These are phyloP conservation scores for Polymixis flavicincta DNA, from an alignment of 2,888 invertebrate species.

Conservation along the genomic window DNA sequence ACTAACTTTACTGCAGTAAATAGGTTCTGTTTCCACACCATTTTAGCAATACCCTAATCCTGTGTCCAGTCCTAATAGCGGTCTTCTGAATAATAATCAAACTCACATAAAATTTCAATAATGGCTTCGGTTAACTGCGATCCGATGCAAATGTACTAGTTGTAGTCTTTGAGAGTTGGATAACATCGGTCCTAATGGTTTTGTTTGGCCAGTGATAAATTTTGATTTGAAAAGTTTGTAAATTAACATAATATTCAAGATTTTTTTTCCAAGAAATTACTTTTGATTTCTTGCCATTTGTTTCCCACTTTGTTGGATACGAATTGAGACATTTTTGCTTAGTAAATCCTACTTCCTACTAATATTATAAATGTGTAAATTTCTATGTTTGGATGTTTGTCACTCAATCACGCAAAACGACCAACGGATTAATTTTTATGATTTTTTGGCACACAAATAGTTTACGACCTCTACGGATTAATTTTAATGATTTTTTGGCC, in stretches of 20 bases:
- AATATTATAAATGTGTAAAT: too few relatives aligned
- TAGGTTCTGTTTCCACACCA: slow-evolving; percentile 71
- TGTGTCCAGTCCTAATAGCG: slow-evolving; percentile 89
- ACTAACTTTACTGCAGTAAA: neutral
- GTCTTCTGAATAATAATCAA: slow-evolving; percentile 90
- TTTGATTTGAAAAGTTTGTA: slow-evolving; percentile 58
- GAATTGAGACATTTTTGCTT: neutral
- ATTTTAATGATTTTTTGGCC: too few relatives aligned
- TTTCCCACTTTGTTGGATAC: neutral
- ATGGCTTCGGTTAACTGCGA: slow-evolving; percentile 84
- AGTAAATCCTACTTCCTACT: too few relatives aligned
- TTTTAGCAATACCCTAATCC: slow-evolving; percentile 72
- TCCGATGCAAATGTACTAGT: slow-evolving; percentile 83
- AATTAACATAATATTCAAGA: slow-evolving; percentile 3
- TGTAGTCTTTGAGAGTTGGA: slow-evolving; percentile 44
- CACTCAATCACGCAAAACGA: too few relatives aligned
- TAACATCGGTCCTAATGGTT: slow-evolving; percentile 78
- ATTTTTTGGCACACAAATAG: too few relatives aligned
- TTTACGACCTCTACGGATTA: too few relatives aligned
- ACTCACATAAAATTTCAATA: slow-evolving; percentile 91
- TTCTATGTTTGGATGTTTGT: too few relatives aligned
- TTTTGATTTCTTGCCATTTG: neutral
- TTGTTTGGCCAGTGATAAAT: slow-evolving; percentile 52
- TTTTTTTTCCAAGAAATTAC: neutral
- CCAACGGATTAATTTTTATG: too few relatives aligned